Conservation (phyloP, 1,140 invertebrate species). For the Drosophila mayri region DNA sequence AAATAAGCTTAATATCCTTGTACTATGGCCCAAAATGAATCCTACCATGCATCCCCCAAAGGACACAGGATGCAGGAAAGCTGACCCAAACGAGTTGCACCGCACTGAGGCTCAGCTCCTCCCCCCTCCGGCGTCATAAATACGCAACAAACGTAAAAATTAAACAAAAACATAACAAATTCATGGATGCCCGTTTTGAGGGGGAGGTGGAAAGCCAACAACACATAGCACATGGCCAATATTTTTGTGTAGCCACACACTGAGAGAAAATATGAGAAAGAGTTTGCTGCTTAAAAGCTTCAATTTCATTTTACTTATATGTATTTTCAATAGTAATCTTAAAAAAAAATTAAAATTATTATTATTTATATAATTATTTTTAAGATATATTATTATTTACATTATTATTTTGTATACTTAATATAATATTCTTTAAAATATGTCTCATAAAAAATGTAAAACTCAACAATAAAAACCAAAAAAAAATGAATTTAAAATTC, state of each 20-base stretch:
- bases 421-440: no score
- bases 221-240: constrained; percentile 19
- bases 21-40: neutral
- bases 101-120: constrained; percentile 19
- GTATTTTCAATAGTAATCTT: no score
- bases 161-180: constrained; percentile 68
- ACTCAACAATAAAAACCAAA: no score
- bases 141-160: constrained; percentile 70
- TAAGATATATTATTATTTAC: no score
- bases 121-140: constrained; percentile 59
- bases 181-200: constrained; percentile 23
- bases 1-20: no score
- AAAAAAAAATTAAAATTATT: no score
- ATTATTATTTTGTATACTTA: no score
- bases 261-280: neutral
- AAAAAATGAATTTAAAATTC: neutral
- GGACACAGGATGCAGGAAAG: constrained; percentile 9
- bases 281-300: neutral
- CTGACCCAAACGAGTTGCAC: constrained; percentile 20
- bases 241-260: constrained; percentile 42
- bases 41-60: neutral
- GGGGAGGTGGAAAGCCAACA: neutral
- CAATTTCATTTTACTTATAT: neutral
- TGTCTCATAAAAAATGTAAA: no score
- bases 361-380: no score